Base-by-base conservation (phyloP, 2,797 vertebrate species). In the Gymnoscopelus braueri region DNA sequence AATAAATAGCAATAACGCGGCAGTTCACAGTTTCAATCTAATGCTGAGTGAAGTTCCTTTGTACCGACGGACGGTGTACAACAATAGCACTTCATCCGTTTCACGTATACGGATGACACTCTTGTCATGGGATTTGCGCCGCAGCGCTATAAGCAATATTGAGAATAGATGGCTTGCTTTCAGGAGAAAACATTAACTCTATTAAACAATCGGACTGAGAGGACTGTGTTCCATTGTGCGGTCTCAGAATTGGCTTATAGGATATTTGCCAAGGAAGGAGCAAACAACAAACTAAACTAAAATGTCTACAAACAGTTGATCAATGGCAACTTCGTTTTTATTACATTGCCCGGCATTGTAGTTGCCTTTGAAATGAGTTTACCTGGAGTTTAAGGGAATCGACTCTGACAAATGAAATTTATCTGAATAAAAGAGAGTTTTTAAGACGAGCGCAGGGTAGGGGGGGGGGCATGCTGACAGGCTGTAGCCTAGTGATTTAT, bases 381-480 rank as follows among this genome's bases (percentile, higher is more conserved):
- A 92, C 84, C 81, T 80, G 82, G 86, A 89, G 89, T 91, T 92
- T 89, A 89, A 79, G 85, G 80, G 91, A 92, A 93, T 91, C 72
- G 85, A 90, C 89, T 88, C 82, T 90, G 93, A 94, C 92, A 94
- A 94, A 94, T 93, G 81, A 92, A 91, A 94, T 92, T 90, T 93
- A 91, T 93, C 84, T 92, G 88, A 94, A 90, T 91, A 92, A 93
- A 93, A 85, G 72, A 71, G 85, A 87, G 77, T 91, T 94, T 94
- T 92, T 91, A 93, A 92, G 81, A 88, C 80, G 78, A 77, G 49
- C 75, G 78, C 73, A 76, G 26, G 26, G 77, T 76, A 49, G 75
- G 78, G 72, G 76, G 26, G 26, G 26, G 26, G 26, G 77, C 72
- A 79, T 82, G 90, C 79, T 92, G 93, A 93, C 93, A 94, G 89